Conservation (phyloP, 2,113 vertebrate species). For the Osmerus mordax region DNA sequence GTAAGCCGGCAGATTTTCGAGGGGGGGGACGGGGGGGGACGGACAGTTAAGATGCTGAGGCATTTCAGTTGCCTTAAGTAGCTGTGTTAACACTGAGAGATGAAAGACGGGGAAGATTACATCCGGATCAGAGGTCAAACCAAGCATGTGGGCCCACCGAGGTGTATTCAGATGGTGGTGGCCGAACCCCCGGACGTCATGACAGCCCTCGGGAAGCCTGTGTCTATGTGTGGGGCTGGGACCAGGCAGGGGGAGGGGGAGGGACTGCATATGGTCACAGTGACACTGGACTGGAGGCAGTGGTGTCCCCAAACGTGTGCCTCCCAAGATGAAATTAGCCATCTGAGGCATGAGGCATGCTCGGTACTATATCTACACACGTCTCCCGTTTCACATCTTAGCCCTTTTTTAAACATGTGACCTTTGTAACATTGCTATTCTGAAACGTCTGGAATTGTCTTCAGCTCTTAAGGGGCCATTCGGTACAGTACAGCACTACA, state of each 20-base stretch:
- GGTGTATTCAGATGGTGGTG: neutral
- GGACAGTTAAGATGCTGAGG: slow-evolving; percentile 9
- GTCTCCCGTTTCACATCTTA: slow-evolving; percentile 43
- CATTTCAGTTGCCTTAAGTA: slow-evolving; percentile 18
- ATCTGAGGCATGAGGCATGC: slow-evolving; percentile 38
- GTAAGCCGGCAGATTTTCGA: slow-evolving; percentile 27
- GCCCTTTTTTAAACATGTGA: slow-evolving; percentile 31
- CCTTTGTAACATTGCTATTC: slow-evolving; percentile 46
- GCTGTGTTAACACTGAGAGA: slow-evolving; percentile 26
- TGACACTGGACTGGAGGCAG: slow-evolving; percentile 3
- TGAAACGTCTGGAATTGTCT: slow-evolving; percentile 45
- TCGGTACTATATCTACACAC: slow-evolving; percentile 12
- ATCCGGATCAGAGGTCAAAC: slow-evolving; percentile 17
- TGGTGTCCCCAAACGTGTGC: slow-evolving; percentile 13
- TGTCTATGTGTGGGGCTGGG: neutral
- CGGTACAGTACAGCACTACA: neutral
- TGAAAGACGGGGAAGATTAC: slow-evolving; percentile 22
- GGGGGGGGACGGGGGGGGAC: neutral
- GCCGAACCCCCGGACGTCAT: neutral
- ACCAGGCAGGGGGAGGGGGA: neutral
- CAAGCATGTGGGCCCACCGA: neutral
- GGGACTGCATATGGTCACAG: neutral
- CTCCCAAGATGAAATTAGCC: slow-evolving; percentile 31
- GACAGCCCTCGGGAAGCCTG: neutral
- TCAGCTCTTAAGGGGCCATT: slow-evolving; percentile 17